Percentiles rank a stretch among this genome's conserved stretches.
Conservation (phyloP, 2,797 vertebrate genomes). For the Staurois parvus region DNA sequence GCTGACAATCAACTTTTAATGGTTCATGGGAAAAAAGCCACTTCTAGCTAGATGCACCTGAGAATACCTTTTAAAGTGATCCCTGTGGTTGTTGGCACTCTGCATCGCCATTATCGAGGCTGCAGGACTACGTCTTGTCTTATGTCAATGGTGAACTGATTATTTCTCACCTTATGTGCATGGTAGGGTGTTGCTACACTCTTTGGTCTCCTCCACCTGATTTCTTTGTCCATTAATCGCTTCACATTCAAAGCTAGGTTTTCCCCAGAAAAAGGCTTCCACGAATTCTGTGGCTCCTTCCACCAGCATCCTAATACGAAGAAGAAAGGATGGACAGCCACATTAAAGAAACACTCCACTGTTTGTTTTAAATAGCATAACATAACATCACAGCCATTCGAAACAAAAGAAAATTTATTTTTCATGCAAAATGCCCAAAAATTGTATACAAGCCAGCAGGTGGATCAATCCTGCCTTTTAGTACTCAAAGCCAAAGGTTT, state of each 20-base stretch:
- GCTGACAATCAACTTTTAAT: no score
- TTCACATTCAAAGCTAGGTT: constrained; percentile 37
- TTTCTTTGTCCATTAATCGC: constrained; percentile 56
- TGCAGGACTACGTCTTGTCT: neutral
- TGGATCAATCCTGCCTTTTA: no score
- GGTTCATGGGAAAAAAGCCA: no score
- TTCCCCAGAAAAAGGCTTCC: constrained; percentile 69
- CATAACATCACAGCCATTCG: no score
- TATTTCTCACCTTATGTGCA: constrained; percentile 65
- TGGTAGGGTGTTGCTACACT: constrained; percentile 65
- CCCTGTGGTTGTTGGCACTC: no score
- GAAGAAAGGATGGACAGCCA: neutral
- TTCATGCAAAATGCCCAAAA: no score
- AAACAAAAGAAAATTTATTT: no score
- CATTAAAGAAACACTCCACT: neutral
- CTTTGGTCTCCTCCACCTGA: constrained; percentile 63
- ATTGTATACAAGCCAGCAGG: no score
- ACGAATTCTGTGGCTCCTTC: constrained; percentile 14
- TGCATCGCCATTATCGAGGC: no score
- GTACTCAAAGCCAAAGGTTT: no score
- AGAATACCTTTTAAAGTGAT: no score
- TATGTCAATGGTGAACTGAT: neutral
- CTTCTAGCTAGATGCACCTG: no score
- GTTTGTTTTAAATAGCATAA: neutral
- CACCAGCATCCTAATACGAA: neutral